A percentile compares a stretch with the other conserved stretches of the same genome.
Evolutionary conservation across 2,888 invertebrate genomes (phyloP).

Genomic region (Leptarthrus brevirostris): DNA sequence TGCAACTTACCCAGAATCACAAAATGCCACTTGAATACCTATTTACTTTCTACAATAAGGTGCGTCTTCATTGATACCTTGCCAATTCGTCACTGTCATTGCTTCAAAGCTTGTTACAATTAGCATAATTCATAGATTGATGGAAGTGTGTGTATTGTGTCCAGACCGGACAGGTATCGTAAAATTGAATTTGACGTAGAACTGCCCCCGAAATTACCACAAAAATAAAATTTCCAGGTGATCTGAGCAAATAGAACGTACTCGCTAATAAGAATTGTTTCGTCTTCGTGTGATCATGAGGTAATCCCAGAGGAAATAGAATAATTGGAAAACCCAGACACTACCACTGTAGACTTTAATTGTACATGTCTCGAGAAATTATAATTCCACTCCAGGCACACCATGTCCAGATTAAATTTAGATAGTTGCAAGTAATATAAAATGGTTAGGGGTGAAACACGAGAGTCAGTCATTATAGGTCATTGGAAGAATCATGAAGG

Average conservation of each 20-base stretch:
- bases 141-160: neutral
- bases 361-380: neutral
- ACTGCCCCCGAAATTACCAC: neutral
- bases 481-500: constrained; percentile 31
- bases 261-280: neutral
- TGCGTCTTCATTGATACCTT: neutral
- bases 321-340: constrained; percentile 14
- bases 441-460: neutral
- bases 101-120: neutral
- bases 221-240: constrained; percentile 8
- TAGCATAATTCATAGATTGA: neutral
- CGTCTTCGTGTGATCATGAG: neutral
- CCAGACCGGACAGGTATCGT: neutral
- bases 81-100: neutral
- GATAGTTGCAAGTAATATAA: constrained; percentile 27
- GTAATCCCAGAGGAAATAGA: constrained; percentile 42
- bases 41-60: neutral
- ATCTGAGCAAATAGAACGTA: neutral
- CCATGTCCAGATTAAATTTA: neutral
- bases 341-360: constrained; percentile 6
- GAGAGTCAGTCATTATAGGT: constrained; percentile 25
- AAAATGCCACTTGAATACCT: neutral
- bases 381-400: constrained; percentile 6
- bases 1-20: neutral
- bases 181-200: neutral